Evolutionary conservation across 1,140 invertebrate species (phyloP).

Genomic region (Drosophila kanapiae): DNA sequence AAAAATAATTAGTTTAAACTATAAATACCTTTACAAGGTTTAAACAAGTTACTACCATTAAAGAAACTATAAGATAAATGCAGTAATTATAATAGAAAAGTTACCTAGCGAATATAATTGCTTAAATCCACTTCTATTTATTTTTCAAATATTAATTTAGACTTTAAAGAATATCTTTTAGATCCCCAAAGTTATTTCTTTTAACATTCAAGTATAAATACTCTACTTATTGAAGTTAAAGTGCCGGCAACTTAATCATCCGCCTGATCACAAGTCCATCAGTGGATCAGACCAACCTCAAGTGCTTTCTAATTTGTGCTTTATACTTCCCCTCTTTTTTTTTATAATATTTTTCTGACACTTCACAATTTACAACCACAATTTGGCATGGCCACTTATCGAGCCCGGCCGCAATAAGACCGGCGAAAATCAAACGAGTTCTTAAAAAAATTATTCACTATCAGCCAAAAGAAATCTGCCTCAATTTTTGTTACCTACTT

Average conservation of each 20-base stretch:
- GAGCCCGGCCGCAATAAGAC: constrained; percentile 40
- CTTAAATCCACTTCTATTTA: no score
- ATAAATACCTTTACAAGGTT: not conserved
- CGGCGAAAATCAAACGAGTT: constrained; percentile 74
- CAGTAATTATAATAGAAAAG: not conserved
- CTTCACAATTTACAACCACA: constrained; percentile 75
- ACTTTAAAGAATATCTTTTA: not conserved
- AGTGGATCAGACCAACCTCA: constrained; percentile 44
- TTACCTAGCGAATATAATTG: not conserved
- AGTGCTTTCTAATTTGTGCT: constrained; percentile 45
- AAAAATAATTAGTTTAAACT: no score
- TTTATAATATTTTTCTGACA: constrained; percentile 51
- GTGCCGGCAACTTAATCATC: constrained; percentile 9
- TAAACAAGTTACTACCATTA: not conserved
- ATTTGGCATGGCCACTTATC: constrained; percentile 77
- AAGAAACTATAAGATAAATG: not conserved
- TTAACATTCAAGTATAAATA: not conserved
- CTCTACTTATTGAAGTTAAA: not conserved
- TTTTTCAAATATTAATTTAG: not conserved
- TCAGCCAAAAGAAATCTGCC: constrained; percentile 76
- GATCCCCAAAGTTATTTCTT: not conserved
- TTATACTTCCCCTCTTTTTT: constrained; percentile 10
- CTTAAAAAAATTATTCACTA: constrained; percentile 62
- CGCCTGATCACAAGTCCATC: constrained; percentile 42
- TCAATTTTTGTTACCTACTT: constrained; percentile 59